Percentiles rank a stretch among this genome's conserved stretches.
These are phyloP conservation scores for Drosophila kurseongensis DNA, from an alignment of 1,140 invertebrate species.

Conservation along the genomic window DNA sequence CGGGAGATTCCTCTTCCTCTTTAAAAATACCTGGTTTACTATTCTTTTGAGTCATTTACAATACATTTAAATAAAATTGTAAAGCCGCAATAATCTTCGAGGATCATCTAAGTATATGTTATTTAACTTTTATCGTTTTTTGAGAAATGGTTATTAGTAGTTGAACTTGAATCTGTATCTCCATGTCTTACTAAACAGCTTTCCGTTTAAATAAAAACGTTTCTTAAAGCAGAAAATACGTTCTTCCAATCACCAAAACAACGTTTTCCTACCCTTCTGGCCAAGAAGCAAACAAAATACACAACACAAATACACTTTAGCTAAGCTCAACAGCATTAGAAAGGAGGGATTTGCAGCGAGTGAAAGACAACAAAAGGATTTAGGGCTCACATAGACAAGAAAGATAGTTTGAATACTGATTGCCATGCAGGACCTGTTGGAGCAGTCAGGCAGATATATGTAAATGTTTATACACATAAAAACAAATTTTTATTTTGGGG, in stretches of 20 bases:
- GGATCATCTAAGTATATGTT: too few species aligned
- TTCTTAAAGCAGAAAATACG: not conserved
- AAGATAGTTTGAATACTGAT: constrained; percentile 30
- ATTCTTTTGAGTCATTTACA: too few species aligned
- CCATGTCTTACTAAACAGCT: not conserved
- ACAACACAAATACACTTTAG: constrained; percentile 48
- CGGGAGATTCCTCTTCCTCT: constrained; percentile 8
- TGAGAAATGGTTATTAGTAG: too few species aligned
- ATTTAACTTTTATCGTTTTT: not conserved
- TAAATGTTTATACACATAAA: not conserved
- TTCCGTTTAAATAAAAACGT: not conserved
- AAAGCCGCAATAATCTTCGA: too few species aligned
- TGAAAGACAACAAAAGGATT: constrained; percentile 52
- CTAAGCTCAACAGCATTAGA: constrained; percentile 54
- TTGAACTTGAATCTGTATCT: not conserved
- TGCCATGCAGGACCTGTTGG: constrained; percentile 60
- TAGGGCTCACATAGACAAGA: constrained; percentile 24
- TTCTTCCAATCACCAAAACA: not conserved
- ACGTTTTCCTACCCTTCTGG: constrained; percentile 22
- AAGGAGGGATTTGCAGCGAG: constrained; percentile 41
- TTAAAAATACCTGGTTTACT: too few species aligned
- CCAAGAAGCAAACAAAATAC: constrained; percentile 32
- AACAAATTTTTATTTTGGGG: not conserved
- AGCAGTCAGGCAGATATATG: not conserved
- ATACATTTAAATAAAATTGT: too few species aligned